Base-by-base conservation (phyloP, 2,113 vertebrate species). In the Erinaceus europaeus region DNA sequence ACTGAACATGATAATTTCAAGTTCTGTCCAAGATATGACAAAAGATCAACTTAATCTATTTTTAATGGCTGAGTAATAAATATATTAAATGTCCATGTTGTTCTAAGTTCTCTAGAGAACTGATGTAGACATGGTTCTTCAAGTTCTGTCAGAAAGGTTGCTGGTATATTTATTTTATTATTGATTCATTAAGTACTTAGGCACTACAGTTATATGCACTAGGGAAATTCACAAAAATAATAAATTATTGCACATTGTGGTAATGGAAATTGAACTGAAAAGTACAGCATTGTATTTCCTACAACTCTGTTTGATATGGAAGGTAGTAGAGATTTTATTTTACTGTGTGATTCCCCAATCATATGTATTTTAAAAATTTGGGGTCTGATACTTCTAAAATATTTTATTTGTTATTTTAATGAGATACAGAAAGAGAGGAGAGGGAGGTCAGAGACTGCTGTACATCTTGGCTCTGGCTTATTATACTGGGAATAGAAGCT, bases 211-310 rank as follows among this genome's bases (percentile, higher is more conserved):
- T 78, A 18, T 32, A 85, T 79, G 27, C 57, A 57, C 27, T 65
- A 83, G 62, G 80, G 55, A 72, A 91, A 90, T 82, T 68, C n/a
- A 65, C 34, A 11, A 83, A 90, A 86, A 81, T n/a, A 9, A 84
- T 53, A 72, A 62, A 89, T 40, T 29, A 86, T 80, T 64, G 9
- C 12, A 46, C 15, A 38, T 77, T 88, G 42, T 53, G 32, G 4
- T 69, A 83, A 69, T 55, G 10, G 68, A 42, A 82, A 89, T 40
- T 64, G 23, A 78, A 76, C 15, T 83, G 10, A 13, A 59, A 72
- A 78, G 84, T n/a, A n/a, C n/a, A 29, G 8, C 15, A 84, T 55
- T 76, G 46, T 21, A 81, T 44, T 84, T 92, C 44, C 25, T 86
- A 67, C 38, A 44, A 86, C 25, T 6, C 68, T 81, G 34, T 71